These are phyloP conservation scores for Brachystomella parvula DNA, from an alignment of 1,140 invertebrate species.

Conservation along the genomic window DNA sequence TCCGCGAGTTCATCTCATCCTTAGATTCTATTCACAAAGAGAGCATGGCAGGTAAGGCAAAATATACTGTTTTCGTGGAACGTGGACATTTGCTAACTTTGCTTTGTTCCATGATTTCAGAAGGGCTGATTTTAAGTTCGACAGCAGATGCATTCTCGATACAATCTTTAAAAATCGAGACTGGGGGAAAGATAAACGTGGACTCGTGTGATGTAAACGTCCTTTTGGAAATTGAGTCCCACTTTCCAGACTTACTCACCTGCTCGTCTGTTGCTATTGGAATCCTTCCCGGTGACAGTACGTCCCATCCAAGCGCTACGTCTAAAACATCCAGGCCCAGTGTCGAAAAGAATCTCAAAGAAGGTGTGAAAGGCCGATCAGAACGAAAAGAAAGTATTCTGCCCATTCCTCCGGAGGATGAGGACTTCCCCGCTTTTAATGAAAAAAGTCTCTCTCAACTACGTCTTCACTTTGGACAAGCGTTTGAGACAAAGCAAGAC, in stretches of 20 bases:
- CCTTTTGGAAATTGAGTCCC: slow-evolving; percentile 29
- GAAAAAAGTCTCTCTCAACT: slow-evolving; percentile 34
- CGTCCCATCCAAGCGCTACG: background rate
- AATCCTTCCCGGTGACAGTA: slow-evolving; percentile 27
- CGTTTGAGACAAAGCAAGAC: slow-evolving; percentile 70
- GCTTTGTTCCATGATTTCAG: slow-evolving; percentile 12
- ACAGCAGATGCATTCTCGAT: slow-evolving; percentile 37
- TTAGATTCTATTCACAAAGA: background rate
- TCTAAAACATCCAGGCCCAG: background rate
- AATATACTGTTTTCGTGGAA: too few species aligned
- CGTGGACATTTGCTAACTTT: too few species aligned
- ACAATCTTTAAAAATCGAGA: slow-evolving; percentile 17
- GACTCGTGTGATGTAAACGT: slow-evolving; percentile 35
- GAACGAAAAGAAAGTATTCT: slow-evolving; percentile 20
- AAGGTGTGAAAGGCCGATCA: slow-evolving; percentile 11
- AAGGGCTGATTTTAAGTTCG: slow-evolving; percentile 20
- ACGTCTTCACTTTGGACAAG: slow-evolving; percentile 58
- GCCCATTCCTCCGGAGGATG: background rate
- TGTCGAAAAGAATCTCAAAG: background rate
- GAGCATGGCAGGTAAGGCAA: too few species aligned
- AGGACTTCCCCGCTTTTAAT: slow-evolving; percentile 29
- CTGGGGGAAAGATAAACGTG: slow-evolving; percentile 36
- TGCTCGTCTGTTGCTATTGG: slow-evolving; percentile 26
- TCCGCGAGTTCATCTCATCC: background rate
- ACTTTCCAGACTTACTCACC: slow-evolving; percentile 32